Conservation (phyloP, 2,888 invertebrate species). For the Galerucella calmariensis region DNA sequence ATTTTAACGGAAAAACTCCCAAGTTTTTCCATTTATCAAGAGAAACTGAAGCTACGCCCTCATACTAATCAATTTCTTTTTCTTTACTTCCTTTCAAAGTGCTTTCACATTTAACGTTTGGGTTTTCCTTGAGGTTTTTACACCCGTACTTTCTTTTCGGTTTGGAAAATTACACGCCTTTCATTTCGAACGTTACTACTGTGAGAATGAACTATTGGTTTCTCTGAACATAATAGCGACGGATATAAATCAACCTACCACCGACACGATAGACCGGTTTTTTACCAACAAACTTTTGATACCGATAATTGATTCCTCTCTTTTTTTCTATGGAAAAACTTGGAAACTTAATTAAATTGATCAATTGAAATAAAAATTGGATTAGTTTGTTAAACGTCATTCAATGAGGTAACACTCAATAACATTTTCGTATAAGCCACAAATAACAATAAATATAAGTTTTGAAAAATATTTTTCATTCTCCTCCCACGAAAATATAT, state of each 20-base stretch:
- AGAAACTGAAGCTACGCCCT: constrained; percentile 41
- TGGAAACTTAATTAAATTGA: not conserved
- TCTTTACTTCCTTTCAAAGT: constrained; percentile 33
- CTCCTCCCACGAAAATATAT: too few species aligned
- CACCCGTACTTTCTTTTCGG: constrained; percentile 27
- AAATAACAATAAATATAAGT: too few species aligned
- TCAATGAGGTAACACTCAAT: not conserved
- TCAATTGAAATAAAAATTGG: not conserved
- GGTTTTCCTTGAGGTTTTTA: constrained; percentile 39
- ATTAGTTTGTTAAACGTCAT: not conserved
- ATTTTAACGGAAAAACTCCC: not conserved
- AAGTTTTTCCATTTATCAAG: constrained; percentile 20
- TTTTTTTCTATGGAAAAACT: not conserved
- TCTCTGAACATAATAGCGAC: constrained; percentile 16
- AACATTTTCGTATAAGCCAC: not conserved
- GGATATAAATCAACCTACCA: constrained; percentile 21
- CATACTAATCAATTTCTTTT: constrained; percentile 47
- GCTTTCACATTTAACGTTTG: constrained; percentile 36
- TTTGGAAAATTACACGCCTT: constrained; percentile 39
- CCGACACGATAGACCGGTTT: constrained; percentile 6
- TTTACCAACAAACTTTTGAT: constrained; percentile 13
- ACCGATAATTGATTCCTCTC: constrained; percentile 8
- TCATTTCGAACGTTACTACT: constrained; percentile 20
- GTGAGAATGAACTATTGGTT: constrained; percentile 19
- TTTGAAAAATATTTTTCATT: too few species aligned